A percentile compares a stretch with the other conserved stretches of the same genome.
phyloP scores from a whole-genome alignment of 2,113 vertebrate genomes.

The Tretioscincus oriximinensis region DNA sequence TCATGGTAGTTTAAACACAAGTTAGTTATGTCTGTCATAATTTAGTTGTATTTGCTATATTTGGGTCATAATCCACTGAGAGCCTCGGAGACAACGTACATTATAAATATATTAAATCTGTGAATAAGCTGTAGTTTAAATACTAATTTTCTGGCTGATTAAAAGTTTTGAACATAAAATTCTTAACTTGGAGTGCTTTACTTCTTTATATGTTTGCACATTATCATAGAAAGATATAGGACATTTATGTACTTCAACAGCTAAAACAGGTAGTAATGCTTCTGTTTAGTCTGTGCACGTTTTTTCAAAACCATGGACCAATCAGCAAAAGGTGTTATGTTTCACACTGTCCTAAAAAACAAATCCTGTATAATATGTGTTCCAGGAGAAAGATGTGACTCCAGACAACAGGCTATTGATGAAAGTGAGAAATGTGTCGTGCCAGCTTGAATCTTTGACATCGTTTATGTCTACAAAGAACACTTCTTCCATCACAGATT shows the following conservation, averaged over 20 bases:
- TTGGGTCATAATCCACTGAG: too few species aligned
- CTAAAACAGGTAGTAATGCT: not conserved
- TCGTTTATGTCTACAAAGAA: slow-evolving; percentile 30
- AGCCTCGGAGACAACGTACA: too few species aligned
- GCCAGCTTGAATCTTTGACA: slow-evolving; percentile 66
- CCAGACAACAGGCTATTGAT: slow-evolving; percentile 85
- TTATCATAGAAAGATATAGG: too few species aligned
- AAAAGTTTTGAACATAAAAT: not conserved
- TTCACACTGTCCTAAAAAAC: not conserved
- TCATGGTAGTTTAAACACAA: too few species aligned
- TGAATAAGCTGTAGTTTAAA: too few species aligned
- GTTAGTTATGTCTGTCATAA: too few species aligned
- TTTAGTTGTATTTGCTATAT: too few species aligned
- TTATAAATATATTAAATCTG: too few species aligned
- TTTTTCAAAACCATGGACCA: not conserved
- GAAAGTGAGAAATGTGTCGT: slow-evolving; percentile 74
- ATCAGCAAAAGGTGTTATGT: not conserved
- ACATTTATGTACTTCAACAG: not conserved
- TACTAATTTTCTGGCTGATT: not conserved
- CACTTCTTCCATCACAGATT: slow-evolving; percentile 78
- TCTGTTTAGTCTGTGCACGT: not conserved
- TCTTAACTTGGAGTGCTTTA: not conserved
- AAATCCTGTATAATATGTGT: slow-evolving; percentile 43
- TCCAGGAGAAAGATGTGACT: slow-evolving; percentile 88
- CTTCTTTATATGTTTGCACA: not conserved